Evolutionary conservation across 2,888 invertebrate species (phyloP), one percentile per base, ranked within the genome.

Genomic region (Ellobium chinense): DNA sequence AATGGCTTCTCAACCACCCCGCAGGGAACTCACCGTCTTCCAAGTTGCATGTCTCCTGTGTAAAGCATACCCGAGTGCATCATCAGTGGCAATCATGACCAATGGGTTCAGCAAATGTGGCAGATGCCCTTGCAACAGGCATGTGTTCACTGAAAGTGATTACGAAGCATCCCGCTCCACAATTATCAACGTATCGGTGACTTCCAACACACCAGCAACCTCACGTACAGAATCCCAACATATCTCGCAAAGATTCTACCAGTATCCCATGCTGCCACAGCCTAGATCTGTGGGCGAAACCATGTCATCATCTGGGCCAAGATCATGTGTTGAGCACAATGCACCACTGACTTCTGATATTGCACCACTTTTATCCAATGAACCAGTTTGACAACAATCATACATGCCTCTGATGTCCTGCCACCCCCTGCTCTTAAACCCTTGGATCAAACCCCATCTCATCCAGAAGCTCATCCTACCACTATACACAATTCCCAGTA

Each of bases 101-200:
- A 60, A 60, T 60, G 60, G 60, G 7, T 60, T 60, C 60, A 60
- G 60, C n/a, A 24, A 21, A 60, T 60, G 60, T 60, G 60, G 60
- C 60, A 60, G 7, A 24, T 60, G 27, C 5, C 60, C 60, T n/a
- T 24, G n/a, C 27, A 24, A 21, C n/a, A 21, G 60, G 7, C n/a
- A 60, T 27, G n/a, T 60, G 60, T 60, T 60, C 60, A 27, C 21
- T 27, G 60, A 60, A 60, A 21, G 27, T 60, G 60, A 60, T 21
- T 60, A 46, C 46, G 46, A 46, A 46, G 46, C 46, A 46, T 46
- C 46, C 46, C 46, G 46, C 46, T 46, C 46, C 18, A 46, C 18
- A 46, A 46, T 46, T 12, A 46, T 46, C 46, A 46, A 46, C 46
- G 7, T 46, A 12, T 46, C 46, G 46, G 46, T 46, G 46, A 12